Evolutionary conservation across 2,888 invertebrate genomes (phyloP).

Genomic region (Fragum sueziense): DNA sequence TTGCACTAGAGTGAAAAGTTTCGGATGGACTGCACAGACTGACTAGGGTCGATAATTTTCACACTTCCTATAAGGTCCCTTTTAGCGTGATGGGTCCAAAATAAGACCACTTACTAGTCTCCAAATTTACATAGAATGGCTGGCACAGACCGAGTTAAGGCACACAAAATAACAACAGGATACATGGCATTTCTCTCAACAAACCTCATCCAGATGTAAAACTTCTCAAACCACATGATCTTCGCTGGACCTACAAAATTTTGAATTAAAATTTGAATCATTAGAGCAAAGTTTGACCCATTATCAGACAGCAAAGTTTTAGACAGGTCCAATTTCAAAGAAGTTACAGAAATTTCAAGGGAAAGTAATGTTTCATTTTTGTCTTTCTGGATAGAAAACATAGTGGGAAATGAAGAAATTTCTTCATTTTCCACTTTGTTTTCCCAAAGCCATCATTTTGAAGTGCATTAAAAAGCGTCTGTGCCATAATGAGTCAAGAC

Average conservation of each 20-base stretch:
- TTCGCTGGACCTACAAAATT: constrained; percentile 88
- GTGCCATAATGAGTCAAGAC: constrained; percentile 93
- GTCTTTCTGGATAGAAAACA: neutral
- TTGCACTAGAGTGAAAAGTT: no score
- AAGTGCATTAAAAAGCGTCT: constrained; percentile 87
- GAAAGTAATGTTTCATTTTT: neutral
- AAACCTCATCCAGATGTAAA: constrained; percentile 94
- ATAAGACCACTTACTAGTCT: constrained; percentile 74
- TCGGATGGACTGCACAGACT: no score
- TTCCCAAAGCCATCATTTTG: no score
- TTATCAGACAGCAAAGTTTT: neutral
- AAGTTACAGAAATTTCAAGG: no score
- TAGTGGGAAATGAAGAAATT: neutral
- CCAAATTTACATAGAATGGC: constrained; percentile 91
- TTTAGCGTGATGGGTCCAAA: no score
- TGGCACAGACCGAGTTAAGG: constrained; percentile 92
- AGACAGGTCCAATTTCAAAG: no score
- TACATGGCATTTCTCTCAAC: constrained; percentile 95
- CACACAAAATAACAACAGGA: constrained; percentile 94
- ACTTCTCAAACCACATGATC: constrained; percentile 97
- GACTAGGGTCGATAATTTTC: no score
- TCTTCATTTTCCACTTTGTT: constrained; percentile 76
- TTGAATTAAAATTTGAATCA: neutral
- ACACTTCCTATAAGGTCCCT: no score
- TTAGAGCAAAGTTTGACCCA: neutral